Evolutionary conservation across 2,797 vertebrate genomes (phyloP).

Genomic region (Poecilia gillii): DNA sequence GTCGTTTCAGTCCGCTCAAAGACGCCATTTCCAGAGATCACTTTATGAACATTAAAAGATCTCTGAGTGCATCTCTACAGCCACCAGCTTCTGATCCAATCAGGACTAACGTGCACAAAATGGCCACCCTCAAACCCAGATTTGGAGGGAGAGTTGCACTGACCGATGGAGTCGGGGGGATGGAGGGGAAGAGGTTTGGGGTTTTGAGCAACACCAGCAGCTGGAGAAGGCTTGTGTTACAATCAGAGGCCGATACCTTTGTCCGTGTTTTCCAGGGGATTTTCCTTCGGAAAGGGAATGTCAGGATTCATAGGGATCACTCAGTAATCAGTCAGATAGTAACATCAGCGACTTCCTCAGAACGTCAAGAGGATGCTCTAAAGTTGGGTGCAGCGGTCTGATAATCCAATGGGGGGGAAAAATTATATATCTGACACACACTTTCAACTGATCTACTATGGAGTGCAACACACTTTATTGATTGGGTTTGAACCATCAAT

Average conservation of each 20-base stretch:
- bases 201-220: conserved; percentile 32
- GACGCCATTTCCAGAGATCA: conserved; percentile 17
- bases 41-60: background rate
- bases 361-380: conserved; percentile 17
- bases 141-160: conserved; percentile 15
- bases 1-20: conserved; percentile 22
- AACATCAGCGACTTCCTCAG: conserved; percentile 31
- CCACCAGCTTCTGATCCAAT: background rate
- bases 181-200: conserved; percentile 10
- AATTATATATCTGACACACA: background rate
- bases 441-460: background rate
- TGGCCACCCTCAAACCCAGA: conserved; percentile 40
- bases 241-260: conserved; percentile 44
- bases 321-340: conserved; percentile 59
- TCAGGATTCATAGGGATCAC: conserved; percentile 60
- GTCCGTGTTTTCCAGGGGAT: conserved; percentile 52
- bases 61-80: background rate
- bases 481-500: background rate
- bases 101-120: conserved; percentile 50
- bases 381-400: background rate
- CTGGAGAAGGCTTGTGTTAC: conserved; percentile 46
- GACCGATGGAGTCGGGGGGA: conserved; percentile 1
- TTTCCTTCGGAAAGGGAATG: conserved; percentile 60
- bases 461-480: background rate
- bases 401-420: background rate